These are phyloP conservation scores for Sussaba pulchella DNA, from an alignment of 2,888 invertebrate species.

Conservation along the genomic window DNA sequence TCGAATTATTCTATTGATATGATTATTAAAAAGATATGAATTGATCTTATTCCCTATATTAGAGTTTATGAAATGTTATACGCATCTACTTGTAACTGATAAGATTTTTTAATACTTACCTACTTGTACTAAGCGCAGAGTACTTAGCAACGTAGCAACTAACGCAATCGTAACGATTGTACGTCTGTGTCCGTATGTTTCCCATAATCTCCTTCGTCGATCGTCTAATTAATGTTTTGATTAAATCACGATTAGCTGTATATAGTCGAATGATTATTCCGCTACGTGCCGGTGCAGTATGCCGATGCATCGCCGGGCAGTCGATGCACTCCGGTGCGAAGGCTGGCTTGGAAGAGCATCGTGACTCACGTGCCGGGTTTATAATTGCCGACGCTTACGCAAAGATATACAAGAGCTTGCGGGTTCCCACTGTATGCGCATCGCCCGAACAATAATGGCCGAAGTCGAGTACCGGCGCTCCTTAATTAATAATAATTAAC, in stretches of 20 bases:
- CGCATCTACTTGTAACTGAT: too few species aligned
- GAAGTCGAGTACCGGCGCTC: constrained; percentile 29
- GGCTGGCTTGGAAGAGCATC: constrained; percentile 35
- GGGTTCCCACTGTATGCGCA: constrained; percentile 42
- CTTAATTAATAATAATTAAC: constrained; percentile 57
- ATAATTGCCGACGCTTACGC: constrained; percentile 60
- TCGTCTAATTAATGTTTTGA: constrained; percentile 66
- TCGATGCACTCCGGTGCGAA: constrained; percentile 6
- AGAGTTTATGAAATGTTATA: too few species aligned
- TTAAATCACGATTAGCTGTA: constrained; percentile 66
- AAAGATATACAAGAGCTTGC: constrained; percentile 42
- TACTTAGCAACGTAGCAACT: too few species aligned
- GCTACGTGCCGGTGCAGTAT: constrained; percentile 3
- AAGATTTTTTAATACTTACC: too few species aligned
- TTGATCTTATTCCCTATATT: too few species aligned
- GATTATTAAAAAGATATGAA: too few species aligned
- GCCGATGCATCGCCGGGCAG: too few species aligned
- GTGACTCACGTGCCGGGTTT: constrained; percentile 60
- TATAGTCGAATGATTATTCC: constrained; percentile 63
- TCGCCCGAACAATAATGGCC: not conserved
- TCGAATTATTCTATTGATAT: too few species aligned
- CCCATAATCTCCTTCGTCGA: constrained; percentile 27
- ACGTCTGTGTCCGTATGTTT: not conserved
- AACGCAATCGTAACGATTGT: not conserved
- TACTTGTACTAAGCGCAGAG: too few species aligned